A percentile compares a stretch with the other conserved stretches of the same genome.
Evolutionary conservation across 2,888 invertebrate species (phyloP).

Genomic region (Rhagophthalmus giganteus): DNA sequence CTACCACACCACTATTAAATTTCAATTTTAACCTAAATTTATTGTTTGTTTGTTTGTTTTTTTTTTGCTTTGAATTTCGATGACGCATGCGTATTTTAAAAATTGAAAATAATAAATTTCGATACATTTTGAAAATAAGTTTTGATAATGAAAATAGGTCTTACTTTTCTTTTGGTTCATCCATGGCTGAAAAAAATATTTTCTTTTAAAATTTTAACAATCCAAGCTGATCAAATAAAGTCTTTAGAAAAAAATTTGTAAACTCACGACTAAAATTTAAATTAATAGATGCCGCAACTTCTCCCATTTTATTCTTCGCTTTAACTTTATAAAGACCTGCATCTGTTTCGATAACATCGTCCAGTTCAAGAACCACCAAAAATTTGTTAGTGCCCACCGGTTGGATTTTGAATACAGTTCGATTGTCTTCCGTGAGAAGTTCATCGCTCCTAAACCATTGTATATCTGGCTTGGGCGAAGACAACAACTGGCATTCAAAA

Average conservation of each 20-base stretch:
- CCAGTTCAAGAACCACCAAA: slow-evolving; percentile 88
- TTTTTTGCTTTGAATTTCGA: not conserved
- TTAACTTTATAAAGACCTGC: slow-evolving; percentile 96
- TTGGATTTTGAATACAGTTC: slow-evolving; percentile 88
- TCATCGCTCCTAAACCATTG: slow-evolving; percentile 90
- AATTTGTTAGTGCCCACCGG: slow-evolving; percentile 84
- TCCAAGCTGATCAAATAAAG: slow-evolving; percentile 9
- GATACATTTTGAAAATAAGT: not conserved
- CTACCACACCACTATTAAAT: no score
- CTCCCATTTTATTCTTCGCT: slow-evolving; percentile 96
- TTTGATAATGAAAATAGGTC: slow-evolving; percentile 44
- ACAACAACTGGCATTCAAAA: slow-evolving; percentile 90
- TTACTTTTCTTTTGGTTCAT: slow-evolving; percentile 95
- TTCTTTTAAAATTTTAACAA: slow-evolving; percentile 39
- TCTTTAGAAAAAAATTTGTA: slow-evolving; percentile 9
- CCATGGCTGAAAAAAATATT: slow-evolving; percentile 87
- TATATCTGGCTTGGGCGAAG: slow-evolving; percentile 87
- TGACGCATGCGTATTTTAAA: not conserved
- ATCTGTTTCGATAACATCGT: slow-evolving; percentile 94
- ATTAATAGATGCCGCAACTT: slow-evolving; percentile 95
- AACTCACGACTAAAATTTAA: slow-evolving; percentile 97
- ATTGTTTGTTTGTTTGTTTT: no score
- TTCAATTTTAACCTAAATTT: no score
- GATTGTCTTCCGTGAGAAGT: slow-evolving; percentile 77
- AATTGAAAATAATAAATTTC: not conserved